Evolutionary conservation across 2,113 vertebrate species (phyloP).

Genomic region (Gorilla gorilla): DNA sequence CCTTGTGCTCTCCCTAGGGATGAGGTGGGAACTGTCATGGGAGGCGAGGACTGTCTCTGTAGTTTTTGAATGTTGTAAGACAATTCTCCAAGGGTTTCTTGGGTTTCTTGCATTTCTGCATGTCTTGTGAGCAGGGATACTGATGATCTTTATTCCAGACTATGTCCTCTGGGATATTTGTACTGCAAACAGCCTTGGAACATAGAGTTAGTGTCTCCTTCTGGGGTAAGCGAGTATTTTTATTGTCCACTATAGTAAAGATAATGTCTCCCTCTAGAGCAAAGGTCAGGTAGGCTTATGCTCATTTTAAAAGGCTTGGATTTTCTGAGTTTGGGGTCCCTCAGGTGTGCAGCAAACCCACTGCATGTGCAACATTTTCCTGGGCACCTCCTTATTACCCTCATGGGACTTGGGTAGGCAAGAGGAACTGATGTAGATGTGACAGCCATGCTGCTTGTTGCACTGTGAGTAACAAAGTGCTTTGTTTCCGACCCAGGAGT

Average conservation of each 20-base stretch:
- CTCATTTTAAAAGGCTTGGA: not conserved
- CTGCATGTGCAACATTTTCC: too few relatives aligned
- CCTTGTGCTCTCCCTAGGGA: not conserved
- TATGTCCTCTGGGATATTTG: not conserved
- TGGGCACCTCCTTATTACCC: not conserved
- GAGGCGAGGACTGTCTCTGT: not conserved
- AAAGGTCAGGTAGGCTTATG: not conserved
- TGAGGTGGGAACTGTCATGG: rapidly evolving
- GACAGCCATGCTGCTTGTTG: not conserved
- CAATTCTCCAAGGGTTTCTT: not conserved
- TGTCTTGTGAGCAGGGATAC: not conserved
- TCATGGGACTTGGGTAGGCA: not conserved
- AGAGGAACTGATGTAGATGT: not conserved
- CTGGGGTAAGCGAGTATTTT: not conserved
- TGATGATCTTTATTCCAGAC: not conserved
- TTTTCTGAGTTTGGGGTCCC: not conserved
- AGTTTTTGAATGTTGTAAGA: not conserved
- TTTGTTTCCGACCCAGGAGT: not conserved
- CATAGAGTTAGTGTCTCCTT: not conserved
- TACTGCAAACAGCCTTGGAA: not conserved
- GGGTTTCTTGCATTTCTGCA: not conserved
- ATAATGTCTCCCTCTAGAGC: not conserved
- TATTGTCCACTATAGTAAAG: not conserved
- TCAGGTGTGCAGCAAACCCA: not conserved
- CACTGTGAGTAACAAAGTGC: not conserved